Conservation (phyloP, 2,797 vertebrate genomes). For the Enteromius unitaeniatus region DNA sequence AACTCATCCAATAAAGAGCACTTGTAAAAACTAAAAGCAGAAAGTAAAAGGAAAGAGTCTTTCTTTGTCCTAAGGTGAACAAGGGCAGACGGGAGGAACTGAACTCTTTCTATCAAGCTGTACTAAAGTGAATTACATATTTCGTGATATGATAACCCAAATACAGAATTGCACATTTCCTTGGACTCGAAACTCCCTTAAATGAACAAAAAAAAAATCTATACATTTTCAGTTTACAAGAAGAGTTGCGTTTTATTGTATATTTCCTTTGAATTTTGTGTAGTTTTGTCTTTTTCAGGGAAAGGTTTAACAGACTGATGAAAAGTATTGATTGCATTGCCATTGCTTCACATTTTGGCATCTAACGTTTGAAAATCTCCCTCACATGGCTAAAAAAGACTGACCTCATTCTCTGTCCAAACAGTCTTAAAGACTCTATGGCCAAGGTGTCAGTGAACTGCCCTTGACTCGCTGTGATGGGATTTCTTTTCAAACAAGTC, state of each 20-base stretch:
- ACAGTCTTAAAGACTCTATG: constrained; percentile 50
- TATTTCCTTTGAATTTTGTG: neutral
- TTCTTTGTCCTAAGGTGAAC: constrained; percentile 18
- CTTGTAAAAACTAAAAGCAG: constrained; percentile 58
- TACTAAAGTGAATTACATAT: neutral
- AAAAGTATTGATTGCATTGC: neutral
- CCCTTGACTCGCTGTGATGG: constrained; percentile 69
- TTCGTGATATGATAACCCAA: neutral
- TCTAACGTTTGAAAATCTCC: constrained; percentile 8
- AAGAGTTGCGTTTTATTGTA: neutral
- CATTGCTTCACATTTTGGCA: neutral
- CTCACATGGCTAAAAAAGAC: neutral
- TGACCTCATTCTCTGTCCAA: constrained; percentile 26
- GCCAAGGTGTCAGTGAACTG: constrained; percentile 67
- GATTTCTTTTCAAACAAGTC: constrained; percentile 67
- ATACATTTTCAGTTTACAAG: neutral
- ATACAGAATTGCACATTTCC: neutral
- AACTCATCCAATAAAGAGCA: constrained; percentile 66
- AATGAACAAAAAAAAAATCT: neutral
- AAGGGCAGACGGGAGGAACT: neutral
- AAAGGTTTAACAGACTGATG: neutral
- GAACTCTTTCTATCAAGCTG: neutral
- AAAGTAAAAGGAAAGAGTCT: constrained; percentile 37
- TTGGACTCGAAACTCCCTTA: neutral
- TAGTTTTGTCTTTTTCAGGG: neutral